A percentile compares a stretch with the other conserved stretches of the same genome.
Conservation (phyloP, 2,797 vertebrate species). For the Allobates femoralis region DNA sequence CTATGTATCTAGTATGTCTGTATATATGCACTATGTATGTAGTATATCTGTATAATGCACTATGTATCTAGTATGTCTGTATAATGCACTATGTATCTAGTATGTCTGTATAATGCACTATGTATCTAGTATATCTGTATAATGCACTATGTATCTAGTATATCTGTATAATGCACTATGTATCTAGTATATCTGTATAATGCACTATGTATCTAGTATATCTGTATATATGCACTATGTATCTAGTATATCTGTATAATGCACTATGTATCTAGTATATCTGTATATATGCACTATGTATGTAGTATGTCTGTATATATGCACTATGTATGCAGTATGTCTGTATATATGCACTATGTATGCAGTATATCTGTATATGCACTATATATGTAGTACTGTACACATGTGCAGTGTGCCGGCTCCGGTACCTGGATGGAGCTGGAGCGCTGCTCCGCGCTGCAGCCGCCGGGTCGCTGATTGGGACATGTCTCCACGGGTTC, state of each 20-base stretch:
- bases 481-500: constrained; percentile 39
- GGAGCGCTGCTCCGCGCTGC: constrained; percentile 47
- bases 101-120: too few relatives aligned
- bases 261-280: background rate
- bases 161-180: background rate
- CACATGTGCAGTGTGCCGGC: background rate
- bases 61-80: background rate
- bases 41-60: background rate
- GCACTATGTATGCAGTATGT: background rate
- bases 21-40: background rate
- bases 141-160: background rate
- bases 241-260: background rate
- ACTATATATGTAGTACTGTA: too few relatives aligned
- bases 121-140: background rate
- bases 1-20: too few relatives aligned
- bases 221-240: background rate
- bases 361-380: background rate
- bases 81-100: too few relatives aligned
- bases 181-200: background rate
- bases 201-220: background rate
- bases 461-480: constrained; percentile 52
- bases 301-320: background rate
- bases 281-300: background rate
- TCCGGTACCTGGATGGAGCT: constrained; percentile 55
- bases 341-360: too few relatives aligned